A percentile compares a stretch with the other conserved stretches of the same genome.
phyloP scores from a whole-genome alignment of 1,140 invertebrate genomes.

The Solenopsis invicta region DNA sequence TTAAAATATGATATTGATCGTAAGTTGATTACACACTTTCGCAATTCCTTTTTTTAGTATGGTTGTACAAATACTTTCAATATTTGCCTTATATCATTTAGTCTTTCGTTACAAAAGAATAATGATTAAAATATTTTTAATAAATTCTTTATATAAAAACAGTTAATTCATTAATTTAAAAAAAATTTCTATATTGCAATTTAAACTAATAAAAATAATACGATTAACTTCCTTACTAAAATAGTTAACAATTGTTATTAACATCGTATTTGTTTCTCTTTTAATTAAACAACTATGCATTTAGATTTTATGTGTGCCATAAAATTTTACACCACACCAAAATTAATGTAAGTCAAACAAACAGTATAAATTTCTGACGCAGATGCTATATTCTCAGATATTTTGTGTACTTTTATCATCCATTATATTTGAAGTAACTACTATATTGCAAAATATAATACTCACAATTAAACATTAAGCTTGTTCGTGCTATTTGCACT shows the following conservation, averaged over 20 bases:
- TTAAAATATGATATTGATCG: not conserved
- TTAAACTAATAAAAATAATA: not conserved
- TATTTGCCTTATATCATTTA: not conserved
- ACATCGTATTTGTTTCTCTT: not conserved
- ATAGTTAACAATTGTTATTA: not conserved
- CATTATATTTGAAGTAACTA: not conserved
- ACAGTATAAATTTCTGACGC: not conserved
- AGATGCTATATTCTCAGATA: not conserved
- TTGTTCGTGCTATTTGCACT: no score
- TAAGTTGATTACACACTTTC: not conserved
- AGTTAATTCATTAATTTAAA: not conserved
- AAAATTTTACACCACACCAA: not conserved
- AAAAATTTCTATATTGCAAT: not conserved
- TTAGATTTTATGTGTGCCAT: not conserved
- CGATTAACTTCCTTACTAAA: not conserved
- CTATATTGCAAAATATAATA: not conserved
- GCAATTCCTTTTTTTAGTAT: not conserved
- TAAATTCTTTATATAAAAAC: not conserved
- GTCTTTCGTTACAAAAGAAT: slow-evolving; percentile 7
- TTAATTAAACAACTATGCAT: not conserved
- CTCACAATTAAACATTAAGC: not conserved
- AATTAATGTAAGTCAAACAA: not conserved
- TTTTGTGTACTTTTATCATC: not conserved
- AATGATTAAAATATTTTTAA: not conserved
- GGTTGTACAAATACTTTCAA: not conserved